Conservation (phyloP, 2,113 vertebrate genomes). For the Montifringilla adamsi region DNA sequence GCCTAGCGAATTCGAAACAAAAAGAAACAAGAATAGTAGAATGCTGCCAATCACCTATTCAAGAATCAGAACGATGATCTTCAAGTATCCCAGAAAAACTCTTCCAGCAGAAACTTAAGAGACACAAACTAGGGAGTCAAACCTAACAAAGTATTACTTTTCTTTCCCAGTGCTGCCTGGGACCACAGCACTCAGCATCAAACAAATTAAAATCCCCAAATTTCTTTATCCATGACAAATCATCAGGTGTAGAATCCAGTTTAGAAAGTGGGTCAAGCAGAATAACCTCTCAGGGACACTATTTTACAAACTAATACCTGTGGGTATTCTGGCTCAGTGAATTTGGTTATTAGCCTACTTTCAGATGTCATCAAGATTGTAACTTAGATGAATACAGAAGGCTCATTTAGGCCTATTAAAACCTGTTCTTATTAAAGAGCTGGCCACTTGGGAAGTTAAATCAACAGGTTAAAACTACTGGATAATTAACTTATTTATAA, state of each 20-base stretch:
- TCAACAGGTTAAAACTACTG: constrained; percentile 8
- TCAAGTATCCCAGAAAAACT: neutral
- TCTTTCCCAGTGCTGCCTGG: neutral
- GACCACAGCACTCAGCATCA: neutral
- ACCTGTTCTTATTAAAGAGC: neutral
- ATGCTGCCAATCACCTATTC: neutral
- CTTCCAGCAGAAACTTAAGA: neutral
- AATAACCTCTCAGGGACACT: constrained; percentile 7
- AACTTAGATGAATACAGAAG: neutral
- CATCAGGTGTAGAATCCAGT: neutral
- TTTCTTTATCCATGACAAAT: neutral
- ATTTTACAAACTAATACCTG: constrained; percentile 30
- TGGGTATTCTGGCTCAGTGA: constrained; percentile 3
- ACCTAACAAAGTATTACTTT: neutral
- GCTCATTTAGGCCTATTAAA: neutral
- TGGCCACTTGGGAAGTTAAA: constrained; percentile 22
- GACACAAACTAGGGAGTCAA: neutral
- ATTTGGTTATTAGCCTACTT: constrained; percentile 29
- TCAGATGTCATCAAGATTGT: neutral
- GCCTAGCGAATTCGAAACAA: neutral
- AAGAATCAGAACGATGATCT: neutral
- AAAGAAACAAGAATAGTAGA: neutral
- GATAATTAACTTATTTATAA: constrained; percentile 1
- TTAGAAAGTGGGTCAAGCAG: constrained; percentile 8
- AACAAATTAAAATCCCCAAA: neutral